A percentile compares a stretch with the other conserved stretches of the same genome.
Conservation (phyloP, 2,888 invertebrate genomes). For the Pseudolycoriella hygida region DNA sequence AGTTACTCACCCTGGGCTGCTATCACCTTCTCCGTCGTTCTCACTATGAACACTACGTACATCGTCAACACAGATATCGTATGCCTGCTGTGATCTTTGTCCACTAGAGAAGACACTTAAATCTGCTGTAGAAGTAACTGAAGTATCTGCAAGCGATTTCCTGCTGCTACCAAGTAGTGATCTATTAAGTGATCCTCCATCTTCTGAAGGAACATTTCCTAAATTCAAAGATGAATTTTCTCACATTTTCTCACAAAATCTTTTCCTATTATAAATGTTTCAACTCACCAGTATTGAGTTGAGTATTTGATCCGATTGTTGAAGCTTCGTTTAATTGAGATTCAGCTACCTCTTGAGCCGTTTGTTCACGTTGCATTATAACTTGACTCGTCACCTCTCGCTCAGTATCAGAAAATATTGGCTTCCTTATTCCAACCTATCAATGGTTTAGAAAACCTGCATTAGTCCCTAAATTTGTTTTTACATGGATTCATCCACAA, state of each 20-base stretch:
- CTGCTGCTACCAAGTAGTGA: constrained; percentile 54
- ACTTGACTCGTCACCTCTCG: constrained; percentile 52
- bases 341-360: constrained; percentile 13
- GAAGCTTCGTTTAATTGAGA: constrained; percentile 11
- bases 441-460: neutral
- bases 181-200: constrained; percentile 51
- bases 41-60: constrained; percentile 10
- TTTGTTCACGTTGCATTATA: constrained; percentile 26
- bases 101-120: constrained; percentile 59
- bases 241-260: neutral
- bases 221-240: neutral
- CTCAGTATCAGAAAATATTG: constrained; percentile 57
- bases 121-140: constrained; percentile 69
- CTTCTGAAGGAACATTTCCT: constrained; percentile 25
- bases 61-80: constrained; percentile 13
- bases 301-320: constrained; percentile 12
- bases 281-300: constrained; percentile 13
- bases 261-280: neutral
- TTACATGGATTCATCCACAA: too few species aligned
- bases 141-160: constrained; percentile 65
- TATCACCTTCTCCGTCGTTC: constrained; percentile 8
- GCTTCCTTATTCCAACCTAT: constrained; percentile 46
- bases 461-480: neutral
- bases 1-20: constrained; percentile 12
- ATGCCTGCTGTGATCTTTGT: constrained; percentile 13